Percentiles rank a stretch among this genome's conserved stretches.
phyloP scores from a whole-genome alignment of 2,113 vertebrate genomes.

The Merops nubicus region DNA sequence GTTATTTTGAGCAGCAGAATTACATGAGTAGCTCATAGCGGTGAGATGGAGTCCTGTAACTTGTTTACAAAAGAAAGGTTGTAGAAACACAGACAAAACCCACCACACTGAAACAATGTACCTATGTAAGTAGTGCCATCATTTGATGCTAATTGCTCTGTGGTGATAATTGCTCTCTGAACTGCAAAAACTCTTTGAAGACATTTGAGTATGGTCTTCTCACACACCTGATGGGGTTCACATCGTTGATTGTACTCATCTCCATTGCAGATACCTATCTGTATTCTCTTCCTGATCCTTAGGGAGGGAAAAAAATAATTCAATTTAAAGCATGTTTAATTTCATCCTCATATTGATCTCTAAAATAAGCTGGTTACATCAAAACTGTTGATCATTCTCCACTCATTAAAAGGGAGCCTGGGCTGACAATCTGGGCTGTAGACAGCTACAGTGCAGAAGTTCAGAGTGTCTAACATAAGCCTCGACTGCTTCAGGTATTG shows the following conservation, averaged over 20 bases:
- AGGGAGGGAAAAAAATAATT: not conserved
- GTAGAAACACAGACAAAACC: not conserved
- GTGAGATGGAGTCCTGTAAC: not conserved
- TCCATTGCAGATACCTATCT: not conserved
- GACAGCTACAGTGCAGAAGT: accelerated
- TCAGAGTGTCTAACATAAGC: not conserved
- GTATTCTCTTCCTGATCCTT: not conserved
- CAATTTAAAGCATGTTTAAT: not conserved
- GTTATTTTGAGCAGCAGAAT: not conserved
- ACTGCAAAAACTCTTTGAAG: not conserved
- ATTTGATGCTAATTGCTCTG: no score
- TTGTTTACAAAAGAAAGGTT: not conserved
- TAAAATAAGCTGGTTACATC: not conserved
- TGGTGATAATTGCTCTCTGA: not conserved
- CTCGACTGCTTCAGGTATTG: accelerated
- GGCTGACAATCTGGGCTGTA: not conserved
- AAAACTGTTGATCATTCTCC: accelerated
- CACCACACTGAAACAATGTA: accelerated
- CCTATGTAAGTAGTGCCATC: not conserved
- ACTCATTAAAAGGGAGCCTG: not conserved
- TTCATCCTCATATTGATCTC: not conserved
- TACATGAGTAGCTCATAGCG: accelerated
- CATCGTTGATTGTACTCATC: accelerated
- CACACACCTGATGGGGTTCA: not conserved
- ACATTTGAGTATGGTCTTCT: not conserved